Percentiles rank a stretch among this genome's conserved stretches.
Evolutionary conservation across 2,797 vertebrate genomes (phyloP).

Genomic region (Betta splendens): DNA sequence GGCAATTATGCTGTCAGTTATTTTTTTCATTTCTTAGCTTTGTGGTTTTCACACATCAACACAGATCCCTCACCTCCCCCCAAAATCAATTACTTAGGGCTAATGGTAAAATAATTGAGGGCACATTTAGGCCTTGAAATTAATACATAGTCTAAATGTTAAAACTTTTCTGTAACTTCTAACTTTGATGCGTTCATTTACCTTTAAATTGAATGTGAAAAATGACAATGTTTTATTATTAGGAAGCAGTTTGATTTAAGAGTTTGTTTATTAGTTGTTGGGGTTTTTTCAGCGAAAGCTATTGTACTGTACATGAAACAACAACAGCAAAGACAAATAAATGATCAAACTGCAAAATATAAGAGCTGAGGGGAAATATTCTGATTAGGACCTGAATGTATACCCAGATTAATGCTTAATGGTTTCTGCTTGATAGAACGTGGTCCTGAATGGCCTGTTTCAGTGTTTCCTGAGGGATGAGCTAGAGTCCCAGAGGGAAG

Average conservation of each 20-base stretch:
- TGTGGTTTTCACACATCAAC: conserved; percentile 50
- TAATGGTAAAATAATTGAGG: conserved; percentile 71
- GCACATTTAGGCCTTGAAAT: conserved; percentile 67
- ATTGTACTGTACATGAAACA: conserved; percentile 35
- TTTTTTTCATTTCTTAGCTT: conserved; percentile 71
- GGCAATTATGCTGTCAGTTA: conserved; percentile 65
- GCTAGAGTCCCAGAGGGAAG: conserved; percentile 13
- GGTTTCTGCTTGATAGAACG: conserved; percentile 13
- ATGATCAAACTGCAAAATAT: conserved; percentile 22
- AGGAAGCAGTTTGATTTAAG: conserved; percentile 29
- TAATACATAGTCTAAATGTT: conserved; percentile 55
- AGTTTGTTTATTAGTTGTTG: conserved; percentile 41
- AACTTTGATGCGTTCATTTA: conserved; percentile 50
- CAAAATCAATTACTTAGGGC: conserved; percentile 73
- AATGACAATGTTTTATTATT: conserved; percentile 29
- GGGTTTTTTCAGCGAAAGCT: conserved; percentile 13
- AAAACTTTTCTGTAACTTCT: conserved; percentile 53
- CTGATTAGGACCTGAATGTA: conserved; percentile 30
- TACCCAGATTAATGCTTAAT: conserved; percentile 22
- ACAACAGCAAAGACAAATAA: not conserved
- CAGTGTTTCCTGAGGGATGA: conserved; percentile 20
- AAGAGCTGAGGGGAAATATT: conserved; percentile 38
- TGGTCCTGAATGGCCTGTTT: conserved; percentile 5
- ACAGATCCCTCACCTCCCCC: conserved; percentile 26
- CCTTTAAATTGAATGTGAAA: conserved; percentile 39